A percentile compares a stretch with the other conserved stretches of the same genome.
Conservation (phyloP, 2,113 vertebrate genomes). For the Sebastes schlegelii region DNA sequence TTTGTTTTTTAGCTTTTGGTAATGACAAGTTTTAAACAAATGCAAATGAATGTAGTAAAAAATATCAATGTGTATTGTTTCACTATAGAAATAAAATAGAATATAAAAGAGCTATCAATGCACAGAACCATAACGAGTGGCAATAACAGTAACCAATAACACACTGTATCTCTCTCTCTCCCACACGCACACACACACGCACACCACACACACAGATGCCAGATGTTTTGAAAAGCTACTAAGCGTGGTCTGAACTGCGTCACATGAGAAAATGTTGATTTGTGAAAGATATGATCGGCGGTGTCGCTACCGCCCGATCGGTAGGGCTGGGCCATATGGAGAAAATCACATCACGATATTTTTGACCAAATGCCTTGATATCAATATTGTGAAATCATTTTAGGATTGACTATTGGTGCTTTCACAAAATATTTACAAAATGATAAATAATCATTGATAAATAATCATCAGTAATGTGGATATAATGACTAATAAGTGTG, state of each 20-base stretch:
- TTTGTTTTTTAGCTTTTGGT: background rate
- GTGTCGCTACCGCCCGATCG: background rate
- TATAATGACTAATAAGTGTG: no score
- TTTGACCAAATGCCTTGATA: no score
- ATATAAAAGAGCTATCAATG: background rate
- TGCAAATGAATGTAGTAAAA: background rate
- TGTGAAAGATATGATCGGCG: background rate
- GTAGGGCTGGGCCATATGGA: no score
- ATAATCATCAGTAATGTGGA: no score
- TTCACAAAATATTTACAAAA: no score
- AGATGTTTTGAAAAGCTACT: background rate
- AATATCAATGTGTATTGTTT: background rate
- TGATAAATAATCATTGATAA: no score
- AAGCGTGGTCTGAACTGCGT: background rate
- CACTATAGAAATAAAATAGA: background rate
- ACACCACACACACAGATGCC: background rate
- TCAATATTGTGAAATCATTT: no score
- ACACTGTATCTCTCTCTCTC: background rate
- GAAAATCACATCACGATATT: no score
- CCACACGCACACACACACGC: background rate
- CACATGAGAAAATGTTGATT: background rate
- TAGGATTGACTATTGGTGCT: no score
- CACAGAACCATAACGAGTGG: background rate
- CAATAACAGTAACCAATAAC: background rate
- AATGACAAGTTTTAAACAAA: background rate